Percentiles rank a stretch among this genome's conserved stretches.
phyloP scores from a whole-genome alignment of 2,113 vertebrate species.

The Bos taurus region DNA sequence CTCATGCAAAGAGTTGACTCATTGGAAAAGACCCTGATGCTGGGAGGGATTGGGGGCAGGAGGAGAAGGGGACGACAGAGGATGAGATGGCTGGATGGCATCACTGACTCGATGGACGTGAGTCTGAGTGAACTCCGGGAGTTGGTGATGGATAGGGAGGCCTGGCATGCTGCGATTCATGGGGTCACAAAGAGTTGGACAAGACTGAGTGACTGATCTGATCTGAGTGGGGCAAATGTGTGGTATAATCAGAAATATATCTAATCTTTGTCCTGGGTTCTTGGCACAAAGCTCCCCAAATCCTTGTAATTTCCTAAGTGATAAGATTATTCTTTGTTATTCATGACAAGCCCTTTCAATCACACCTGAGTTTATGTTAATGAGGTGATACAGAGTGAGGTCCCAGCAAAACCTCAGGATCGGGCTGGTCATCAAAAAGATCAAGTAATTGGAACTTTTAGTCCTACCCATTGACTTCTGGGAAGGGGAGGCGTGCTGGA shows the following conservation, averaged over 20 bases:
- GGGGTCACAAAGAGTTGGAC: too few species aligned
- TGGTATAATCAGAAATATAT: not conserved
- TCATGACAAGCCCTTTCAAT: not conserved
- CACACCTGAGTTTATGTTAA: not conserved
- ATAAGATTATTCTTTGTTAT: not conserved
- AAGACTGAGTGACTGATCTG: too few species aligned
- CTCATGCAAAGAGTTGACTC: too few species aligned
- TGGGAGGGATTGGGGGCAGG: too few species aligned
- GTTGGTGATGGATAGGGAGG: too few species aligned
- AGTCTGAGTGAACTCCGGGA: too few species aligned
- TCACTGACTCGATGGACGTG: too few species aligned
- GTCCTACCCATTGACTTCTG: not conserved
- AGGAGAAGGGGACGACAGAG: too few species aligned
- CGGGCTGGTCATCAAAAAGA: not conserved
- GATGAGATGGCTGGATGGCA: too few species aligned
- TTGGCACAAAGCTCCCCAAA: not conserved
- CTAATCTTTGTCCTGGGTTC: not conserved
- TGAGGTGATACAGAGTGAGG: not conserved
- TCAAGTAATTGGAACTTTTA: not conserved
- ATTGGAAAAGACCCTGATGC: too few species aligned
- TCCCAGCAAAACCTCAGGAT: not conserved
- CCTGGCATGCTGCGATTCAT: too few species aligned
- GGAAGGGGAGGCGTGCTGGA: not conserved
- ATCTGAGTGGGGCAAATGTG: not conserved
- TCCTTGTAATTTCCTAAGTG: not conserved